A percentile compares a stretch with the other conserved stretches of the same genome.
These are phyloP conservation scores for Sphaerodactylus townsendi DNA, from an alignment of 2,113 vertebrate genomes.

Conservation along the genomic window DNA sequence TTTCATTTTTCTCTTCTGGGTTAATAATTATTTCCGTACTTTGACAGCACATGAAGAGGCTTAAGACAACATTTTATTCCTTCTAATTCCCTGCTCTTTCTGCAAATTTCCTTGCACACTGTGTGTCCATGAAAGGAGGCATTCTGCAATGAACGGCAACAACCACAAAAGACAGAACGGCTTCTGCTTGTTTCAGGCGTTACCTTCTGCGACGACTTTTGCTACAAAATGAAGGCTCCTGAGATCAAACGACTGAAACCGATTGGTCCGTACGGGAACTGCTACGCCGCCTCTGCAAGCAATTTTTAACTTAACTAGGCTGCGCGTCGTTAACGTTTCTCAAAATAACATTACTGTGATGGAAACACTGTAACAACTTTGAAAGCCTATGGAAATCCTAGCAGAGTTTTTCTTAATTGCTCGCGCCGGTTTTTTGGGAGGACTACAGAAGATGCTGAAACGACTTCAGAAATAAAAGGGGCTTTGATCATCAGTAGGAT, in stretches of 20 bases:
- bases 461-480: neutral
- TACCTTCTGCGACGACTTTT: slow-evolving; percentile 37
- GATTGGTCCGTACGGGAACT: slow-evolving; percentile 45
- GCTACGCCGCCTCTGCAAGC: slow-evolving; percentile 31
- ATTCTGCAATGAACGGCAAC: slow-evolving; percentile 20
- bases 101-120: neutral
- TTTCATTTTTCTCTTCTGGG: neutral
- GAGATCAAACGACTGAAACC: slow-evolving; percentile 13
- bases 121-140: slow-evolving; percentile 32
- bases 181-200: slow-evolving; percentile 53
- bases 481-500: slow-evolving; percentile 6
- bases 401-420: neutral
- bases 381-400: neutral
- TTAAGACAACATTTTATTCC: slow-evolving; percentile 18
- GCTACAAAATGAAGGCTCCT: slow-evolving; percentile 45
- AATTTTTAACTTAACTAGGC: slow-evolving; percentile 43
- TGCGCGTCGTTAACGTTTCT: slow-evolving; percentile 33
- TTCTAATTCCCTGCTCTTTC: slow-evolving; percentile 23
- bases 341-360: slow-evolving; percentile 21
- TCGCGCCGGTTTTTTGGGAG: neutral
- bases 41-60: slow-evolving; percentile 20
- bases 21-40: neutral
- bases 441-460: slow-evolving; percentile 14
- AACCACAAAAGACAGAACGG: slow-evolving; percentile 34
- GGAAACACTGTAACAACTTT: neutral